Evolutionary conservation across 2,113 vertebrate genomes (phyloP).

Genomic region (Thalassoma bifasciatum): DNA sequence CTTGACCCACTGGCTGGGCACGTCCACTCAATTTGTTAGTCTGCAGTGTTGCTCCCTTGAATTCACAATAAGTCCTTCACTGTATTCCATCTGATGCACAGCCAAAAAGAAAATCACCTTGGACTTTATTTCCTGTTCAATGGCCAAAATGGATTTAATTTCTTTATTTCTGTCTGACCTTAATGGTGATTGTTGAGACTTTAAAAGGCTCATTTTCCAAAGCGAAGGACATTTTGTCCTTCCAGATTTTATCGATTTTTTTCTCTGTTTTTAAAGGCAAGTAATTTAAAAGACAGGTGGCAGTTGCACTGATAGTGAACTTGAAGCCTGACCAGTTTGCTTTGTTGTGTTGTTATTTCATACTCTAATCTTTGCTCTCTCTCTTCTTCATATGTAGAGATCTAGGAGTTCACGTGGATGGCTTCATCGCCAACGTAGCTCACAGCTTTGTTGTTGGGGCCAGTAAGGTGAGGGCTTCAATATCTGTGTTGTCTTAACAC

Average conservation of each 20-base stretch:
- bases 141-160: constrained; percentile 17
- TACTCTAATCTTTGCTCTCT: background rate
- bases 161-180: constrained; percentile 24
- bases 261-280: constrained; percentile 10
- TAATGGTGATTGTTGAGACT: constrained; percentile 11
- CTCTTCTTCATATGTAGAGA: constrained; percentile 83
- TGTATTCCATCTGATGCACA: constrained; percentile 42
- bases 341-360: constrained; percentile 12
- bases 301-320: constrained; percentile 27
- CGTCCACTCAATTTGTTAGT: constrained; percentile 28
- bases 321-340: background rate
- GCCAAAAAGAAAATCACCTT: constrained; percentile 34
- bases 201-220: constrained; percentile 33
- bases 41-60: constrained; percentile 9
- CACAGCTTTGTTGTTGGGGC: constrained; percentile 92
- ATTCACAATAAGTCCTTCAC: constrained; percentile 46
- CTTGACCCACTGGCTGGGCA: constrained; percentile 1
- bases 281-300: constrained; percentile 1
- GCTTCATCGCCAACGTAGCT: constrained; percentile 94
- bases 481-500: background rate
- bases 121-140: constrained; percentile 21
- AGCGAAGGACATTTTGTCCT: constrained; percentile 19
- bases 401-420: constrained; percentile 93
- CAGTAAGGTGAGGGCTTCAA: constrained; percentile 82
- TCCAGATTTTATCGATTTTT: background rate